Evolutionary conservation across 1,140 invertebrate genomes (phyloP), one percentile per base, ranked within the genome.

Genomic region (Spodoptera frugiperda): DNA sequence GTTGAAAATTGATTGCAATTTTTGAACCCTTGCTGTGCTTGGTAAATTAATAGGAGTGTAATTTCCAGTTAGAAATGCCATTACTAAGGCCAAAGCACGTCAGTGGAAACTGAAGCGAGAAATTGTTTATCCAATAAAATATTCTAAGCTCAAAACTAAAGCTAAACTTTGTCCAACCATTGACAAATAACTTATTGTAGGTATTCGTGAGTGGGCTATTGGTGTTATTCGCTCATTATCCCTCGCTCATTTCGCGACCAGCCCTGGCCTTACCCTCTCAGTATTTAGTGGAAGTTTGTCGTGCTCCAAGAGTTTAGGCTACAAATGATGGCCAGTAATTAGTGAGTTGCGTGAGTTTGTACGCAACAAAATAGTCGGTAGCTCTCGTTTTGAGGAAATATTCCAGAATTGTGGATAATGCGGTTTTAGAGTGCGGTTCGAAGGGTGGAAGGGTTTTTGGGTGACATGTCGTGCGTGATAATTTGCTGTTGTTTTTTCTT

Each of bases 251-350:
- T 57, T 53, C 12, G 12, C 49, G 15, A 4, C 21, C 14, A 1
- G n/a, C 30, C 59, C 33, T 9, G n/a, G n/a, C 49, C 48, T 3
- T 53, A 75, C 46, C 72, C 25, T 44, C 21, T 44, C 46, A 76
- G 77, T 79, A 76, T 75, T 80, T 79, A 78, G 74, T 53, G 74
- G 57, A 84, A 85, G 77, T 79, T 77, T 53, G 57, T 75, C 57
- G 72, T 75, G 57, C 72, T 53, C 46, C 39, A 74, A 53, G 76
- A 83, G 78, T 85, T 83, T 65, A 67, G 75, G 68, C 59, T 75
- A 79, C 81, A 81, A 82, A 75, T 84, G 80, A 82, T 80, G 80
- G 78, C 44, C 67, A 75, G 76, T 85, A 82, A 85, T 82, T 85
- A 80, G 71, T 49, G 74, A 72, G 48, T 71, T 68, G 75, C 76